Evolutionary conservation across 37 sponge, comb jelly and placozoan species (phyloP), one percentile per base, ranked within the genome.

Genomic region (Mnemiopsis leidyi): DNA sequence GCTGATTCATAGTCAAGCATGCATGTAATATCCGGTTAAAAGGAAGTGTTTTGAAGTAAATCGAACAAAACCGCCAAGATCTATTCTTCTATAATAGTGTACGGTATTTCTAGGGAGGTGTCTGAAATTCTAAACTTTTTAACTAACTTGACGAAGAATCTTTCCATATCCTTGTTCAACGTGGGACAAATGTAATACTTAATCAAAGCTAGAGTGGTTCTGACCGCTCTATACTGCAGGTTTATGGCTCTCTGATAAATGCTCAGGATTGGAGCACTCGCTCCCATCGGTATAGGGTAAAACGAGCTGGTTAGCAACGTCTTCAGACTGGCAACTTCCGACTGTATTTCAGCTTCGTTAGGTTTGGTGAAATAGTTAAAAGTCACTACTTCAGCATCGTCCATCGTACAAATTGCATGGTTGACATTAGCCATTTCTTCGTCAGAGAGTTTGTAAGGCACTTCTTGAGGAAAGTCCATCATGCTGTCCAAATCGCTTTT

Each of bases 321-420:
- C 9, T 16, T 40, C 48, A 85, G 61, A 7, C 23, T 21, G 38
- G 32, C 36, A 28, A 33, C 26, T 39, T 85, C 90, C 13, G 21
- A 16, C 24, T 85, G 32, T 2, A 85, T 40, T 40, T 85, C 90
- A 18, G 23, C 48, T n/a, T 85, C 48, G 39, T 85, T 29, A 9
- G 90, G 90, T 39, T 85, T 85, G 0, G 90, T 85, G 90, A 36
- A 85, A n/a, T 35, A 39, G n/a, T 85, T 85, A 23, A 85, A 85
- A 25, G 40, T 38, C 0, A 2, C 0, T 28, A 23, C 61, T 33
- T 85, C n/a, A 23, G 90, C n/a, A 5, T 23, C 21, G 29, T 21
- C 35, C 90, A 40, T 85, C 2, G 2, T 3, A 37, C 90, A 85
- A 13, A 85, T 39, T n/a, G 13, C 23, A 39, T 85, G 2, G 25